Conservation (phyloP, 2,113 vertebrate genomes). For the Ophthalmolycus amberensis region DNA sequence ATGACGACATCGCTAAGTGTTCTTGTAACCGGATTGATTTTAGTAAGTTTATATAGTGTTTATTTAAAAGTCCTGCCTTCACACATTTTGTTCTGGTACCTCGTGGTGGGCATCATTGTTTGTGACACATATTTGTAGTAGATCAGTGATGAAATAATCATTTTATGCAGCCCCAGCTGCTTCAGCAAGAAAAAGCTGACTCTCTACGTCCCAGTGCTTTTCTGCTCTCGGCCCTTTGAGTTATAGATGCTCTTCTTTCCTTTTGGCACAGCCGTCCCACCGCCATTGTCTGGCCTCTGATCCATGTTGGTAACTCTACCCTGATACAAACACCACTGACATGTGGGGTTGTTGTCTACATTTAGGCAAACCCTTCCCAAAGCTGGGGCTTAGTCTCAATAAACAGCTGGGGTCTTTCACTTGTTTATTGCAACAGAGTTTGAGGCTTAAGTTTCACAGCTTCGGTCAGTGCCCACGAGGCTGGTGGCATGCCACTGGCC, state of each 20-base stretch:
- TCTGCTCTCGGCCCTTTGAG: neutral
- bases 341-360: slow-evolving; percentile 15
- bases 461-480: slow-evolving; percentile 17
- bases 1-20: neutral
- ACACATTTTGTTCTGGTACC: neutral
- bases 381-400: slow-evolving; percentile 37
- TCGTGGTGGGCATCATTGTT: neutral
- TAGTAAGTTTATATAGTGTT: neutral
- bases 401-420: slow-evolving; percentile 50
- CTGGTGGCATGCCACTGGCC: slow-evolving; percentile 8
- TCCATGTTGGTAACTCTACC: slow-evolving; percentile 39
- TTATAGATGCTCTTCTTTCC: slow-evolving; percentile 4
- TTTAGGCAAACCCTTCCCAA: slow-evolving; percentile 1
- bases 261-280: slow-evolving; percentile 3
- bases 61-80: neutral
- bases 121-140: neutral
- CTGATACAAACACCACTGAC: slow-evolving; percentile 31
- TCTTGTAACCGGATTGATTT: neutral
- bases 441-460: slow-evolving; percentile 39
- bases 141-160: neutral
- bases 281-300: slow-evolving; percentile 14
- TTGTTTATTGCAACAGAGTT: slow-evolving; percentile 49
- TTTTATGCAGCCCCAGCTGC: neutral
- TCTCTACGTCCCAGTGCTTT: neutral
- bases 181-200: neutral